Percentiles rank a stretch among this genome's conserved stretches.
Evolutionary conservation across 2,113 vertebrate species (phyloP).

Genomic region (Muscicapa adusta): DNA sequence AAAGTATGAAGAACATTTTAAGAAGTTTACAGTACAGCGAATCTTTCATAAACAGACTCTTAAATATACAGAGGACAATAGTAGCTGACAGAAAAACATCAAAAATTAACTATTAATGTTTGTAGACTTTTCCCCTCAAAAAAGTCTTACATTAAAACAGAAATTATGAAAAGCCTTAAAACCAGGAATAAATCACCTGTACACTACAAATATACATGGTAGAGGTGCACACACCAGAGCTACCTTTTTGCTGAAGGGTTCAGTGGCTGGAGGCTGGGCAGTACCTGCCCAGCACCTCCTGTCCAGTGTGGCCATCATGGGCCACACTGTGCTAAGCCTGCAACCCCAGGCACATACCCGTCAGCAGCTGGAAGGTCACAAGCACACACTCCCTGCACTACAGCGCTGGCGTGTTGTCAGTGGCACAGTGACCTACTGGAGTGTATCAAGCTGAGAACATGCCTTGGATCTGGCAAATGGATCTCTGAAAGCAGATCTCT

Average conservation of each 20-base stretch:
- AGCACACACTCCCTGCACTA: not conserved
- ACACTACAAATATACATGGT: slow-evolving; percentile 67
- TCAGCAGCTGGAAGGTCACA: not conserved
- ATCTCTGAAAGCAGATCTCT: not conserved
- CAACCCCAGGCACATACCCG: fast-evolving
- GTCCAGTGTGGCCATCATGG: not conserved
- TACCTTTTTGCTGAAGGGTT: not conserved
- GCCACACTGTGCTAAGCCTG: not conserved
- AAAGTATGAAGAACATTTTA: slow-evolving; percentile 77
- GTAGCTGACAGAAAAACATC: slow-evolving; percentile 73
- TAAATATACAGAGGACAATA: slow-evolving; percentile 79
- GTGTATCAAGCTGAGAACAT: not conserved
- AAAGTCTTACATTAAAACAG: slow-evolving; percentile 69
- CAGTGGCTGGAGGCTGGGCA: not conserved
- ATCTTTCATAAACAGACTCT: slow-evolving; percentile 77
- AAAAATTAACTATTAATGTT: slow-evolving; percentile 76
- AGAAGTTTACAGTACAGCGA: slow-evolving; percentile 78
- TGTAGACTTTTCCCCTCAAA: slow-evolving; percentile 66
- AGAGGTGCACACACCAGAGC: slow-evolving; percentile 51
- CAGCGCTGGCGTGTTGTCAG: fast-evolving
- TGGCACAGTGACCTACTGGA: fast-evolving
- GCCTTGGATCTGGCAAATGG: not conserved
- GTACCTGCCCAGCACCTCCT: not conserved
- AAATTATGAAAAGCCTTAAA: slow-evolving; percentile 70
- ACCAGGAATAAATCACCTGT: slow-evolving; percentile 69